These are phyloP conservation scores for Ammodytes dubius DNA, from an alignment of 2,113 vertebrate species.

Conservation along the genomic window DNA sequence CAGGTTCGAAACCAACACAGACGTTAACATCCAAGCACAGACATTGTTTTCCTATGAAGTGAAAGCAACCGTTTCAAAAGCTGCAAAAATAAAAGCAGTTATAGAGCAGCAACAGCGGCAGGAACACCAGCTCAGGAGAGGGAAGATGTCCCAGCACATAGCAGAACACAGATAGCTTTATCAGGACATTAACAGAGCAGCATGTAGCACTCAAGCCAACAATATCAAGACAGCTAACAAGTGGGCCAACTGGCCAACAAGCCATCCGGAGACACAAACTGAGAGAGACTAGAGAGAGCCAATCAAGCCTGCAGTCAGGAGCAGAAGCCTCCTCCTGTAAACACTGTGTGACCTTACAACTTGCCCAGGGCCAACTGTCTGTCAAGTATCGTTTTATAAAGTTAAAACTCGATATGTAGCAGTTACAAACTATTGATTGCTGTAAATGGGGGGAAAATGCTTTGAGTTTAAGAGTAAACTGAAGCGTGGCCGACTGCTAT, in stretches of 20 bases:
- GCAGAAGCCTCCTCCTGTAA: slow-evolving; percentile 29
- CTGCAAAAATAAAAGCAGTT: slow-evolving; percentile 50
- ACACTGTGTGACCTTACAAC: slow-evolving; percentile 46
- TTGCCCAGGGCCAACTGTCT: slow-evolving; percentile 5
- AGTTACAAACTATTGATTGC: slow-evolving; percentile 33
- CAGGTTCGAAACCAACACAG: slow-evolving; percentile 1
- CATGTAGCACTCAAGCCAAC: slow-evolving; percentile 66
- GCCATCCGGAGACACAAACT: slow-evolving; percentile 53
- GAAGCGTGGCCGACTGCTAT: slow-evolving; percentile 5
- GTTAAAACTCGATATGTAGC: slow-evolving; percentile 11
- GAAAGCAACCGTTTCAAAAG: slow-evolving; percentile 46
- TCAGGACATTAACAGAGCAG: slow-evolving; percentile 74
- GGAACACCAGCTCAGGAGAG: slow-evolving; percentile 62
- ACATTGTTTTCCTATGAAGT: slow-evolving; percentile 21
- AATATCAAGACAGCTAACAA: slow-evolving; percentile 73
- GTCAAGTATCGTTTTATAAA: slow-evolving; percentile 24
- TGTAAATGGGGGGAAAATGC: background rate
- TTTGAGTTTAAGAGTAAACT: slow-evolving; percentile 9
- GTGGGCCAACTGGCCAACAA: slow-evolving; percentile 68
- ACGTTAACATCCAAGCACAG: slow-evolving; percentile 11
- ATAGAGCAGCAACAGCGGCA: slow-evolving; percentile 45
- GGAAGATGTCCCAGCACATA: slow-evolving; percentile 75
- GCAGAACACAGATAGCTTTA: slow-evolving; percentile 76
- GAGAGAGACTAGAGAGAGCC: slow-evolving; percentile 40
- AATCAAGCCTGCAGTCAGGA: slow-evolving; percentile 52